These are phyloP conservation scores for Psilopsiagon aurifrons DNA, from an alignment of 2,113 vertebrate genomes.

Conservation along the genomic window DNA sequence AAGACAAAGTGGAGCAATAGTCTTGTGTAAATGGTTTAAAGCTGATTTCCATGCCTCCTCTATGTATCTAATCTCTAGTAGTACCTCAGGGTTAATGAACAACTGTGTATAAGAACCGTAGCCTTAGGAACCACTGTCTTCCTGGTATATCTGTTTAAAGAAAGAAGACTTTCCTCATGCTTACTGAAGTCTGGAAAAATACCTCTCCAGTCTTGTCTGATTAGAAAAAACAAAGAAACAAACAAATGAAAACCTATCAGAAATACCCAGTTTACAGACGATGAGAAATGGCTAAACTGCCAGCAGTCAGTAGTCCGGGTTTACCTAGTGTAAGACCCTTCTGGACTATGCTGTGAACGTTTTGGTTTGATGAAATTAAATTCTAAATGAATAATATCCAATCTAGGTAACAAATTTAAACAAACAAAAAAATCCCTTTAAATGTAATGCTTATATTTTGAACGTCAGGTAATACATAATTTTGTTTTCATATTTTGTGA, in stretches of 20 bases:
- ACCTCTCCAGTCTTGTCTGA: background rate
- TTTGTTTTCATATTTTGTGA: background rate
- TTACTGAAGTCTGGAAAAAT: background rate
- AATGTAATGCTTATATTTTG: background rate
- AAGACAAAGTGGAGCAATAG: background rate
- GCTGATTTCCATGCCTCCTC: background rate
- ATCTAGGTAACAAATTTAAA: background rate
- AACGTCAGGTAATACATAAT: background rate
- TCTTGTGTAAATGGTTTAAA: background rate
- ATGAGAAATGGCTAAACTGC: background rate
- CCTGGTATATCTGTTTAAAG: background rate
- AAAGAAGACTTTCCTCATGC: background rate
- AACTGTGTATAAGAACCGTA: background rate
- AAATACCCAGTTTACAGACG: background rate
- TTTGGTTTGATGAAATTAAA: background rate
- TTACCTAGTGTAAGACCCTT: background rate
- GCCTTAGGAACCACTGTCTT: background rate
- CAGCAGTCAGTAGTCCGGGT: background rate
- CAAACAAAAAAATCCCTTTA: background rate
- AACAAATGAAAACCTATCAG: background rate
- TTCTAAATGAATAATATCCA: background rate
- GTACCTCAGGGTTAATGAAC: background rate
- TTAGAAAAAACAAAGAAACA: background rate
- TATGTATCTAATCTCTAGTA: background rate
- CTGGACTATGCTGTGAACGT: background rate